phyloP scores from a whole-genome alignment of 2,797 vertebrate genomes.

The Myotis planiceps region DNA sequence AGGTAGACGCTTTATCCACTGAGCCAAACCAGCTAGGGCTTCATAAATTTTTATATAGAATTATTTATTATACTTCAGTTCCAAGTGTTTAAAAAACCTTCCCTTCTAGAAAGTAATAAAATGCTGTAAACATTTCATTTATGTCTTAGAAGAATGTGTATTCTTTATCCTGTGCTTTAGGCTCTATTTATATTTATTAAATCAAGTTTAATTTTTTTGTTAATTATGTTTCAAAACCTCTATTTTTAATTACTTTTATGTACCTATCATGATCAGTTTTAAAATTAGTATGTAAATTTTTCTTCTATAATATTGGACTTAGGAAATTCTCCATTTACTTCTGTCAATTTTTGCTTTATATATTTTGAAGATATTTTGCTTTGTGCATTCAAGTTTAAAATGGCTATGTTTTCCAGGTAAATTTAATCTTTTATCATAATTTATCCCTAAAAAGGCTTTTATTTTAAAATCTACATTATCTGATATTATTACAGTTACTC shows the following conservation, averaged over 20 bases:
- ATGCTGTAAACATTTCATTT: background rate
- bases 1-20: too few relatives aligned
- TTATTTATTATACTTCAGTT: background rate
- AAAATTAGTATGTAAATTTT: background rate
- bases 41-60: background rate
- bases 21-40: too few relatives aligned
- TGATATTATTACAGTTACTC: background rate
- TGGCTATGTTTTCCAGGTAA: background rate
- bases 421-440: background rate
- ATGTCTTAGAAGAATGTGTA: background rate
- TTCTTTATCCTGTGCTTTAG: background rate
- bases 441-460: background rate
- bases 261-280: background rate
- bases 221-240: background rate
- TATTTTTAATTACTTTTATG: slow-evolving; percentile 2
- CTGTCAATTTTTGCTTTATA: background rate
- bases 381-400: background rate
- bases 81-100: background rate
- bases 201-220: background rate
- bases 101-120: background rate
- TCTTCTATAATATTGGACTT: background rate
- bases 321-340: background rate
- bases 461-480: background rate
- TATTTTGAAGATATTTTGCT: background rate
- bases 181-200: background rate